A percentile compares a stretch with the other conserved stretches of the same genome.
Conservation (phyloP, 1,140 invertebrate species). For the Samia ricini region DNA sequence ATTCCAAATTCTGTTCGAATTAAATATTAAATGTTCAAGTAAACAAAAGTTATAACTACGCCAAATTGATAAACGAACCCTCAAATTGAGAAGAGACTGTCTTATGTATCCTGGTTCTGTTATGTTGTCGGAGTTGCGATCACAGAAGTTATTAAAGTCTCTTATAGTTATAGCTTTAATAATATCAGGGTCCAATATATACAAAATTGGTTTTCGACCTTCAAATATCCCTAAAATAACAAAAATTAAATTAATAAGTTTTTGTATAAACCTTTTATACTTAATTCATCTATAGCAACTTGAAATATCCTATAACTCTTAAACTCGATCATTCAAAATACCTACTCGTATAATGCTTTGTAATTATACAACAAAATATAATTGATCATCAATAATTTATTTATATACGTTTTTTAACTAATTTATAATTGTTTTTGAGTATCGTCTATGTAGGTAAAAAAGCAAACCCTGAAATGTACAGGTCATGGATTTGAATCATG, state of each 20-base stretch:
- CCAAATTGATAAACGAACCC: conserved; percentile 30
- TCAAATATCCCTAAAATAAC: conserved; percentile 71
- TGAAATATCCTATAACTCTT: background rate
- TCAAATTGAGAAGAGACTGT: conserved; percentile 51
- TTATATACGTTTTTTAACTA: too few species aligned
- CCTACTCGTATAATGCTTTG: too few species aligned
- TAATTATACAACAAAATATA: too few species aligned
- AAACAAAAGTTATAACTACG: too few species aligned
- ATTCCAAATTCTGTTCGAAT: too few species aligned
- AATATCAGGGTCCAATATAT: conserved; percentile 75
- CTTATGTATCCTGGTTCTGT: conserved; percentile 50
- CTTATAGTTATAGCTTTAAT: conserved; percentile 77
- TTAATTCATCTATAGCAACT: too few species aligned
- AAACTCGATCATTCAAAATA: background rate
- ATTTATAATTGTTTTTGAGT: too few species aligned
- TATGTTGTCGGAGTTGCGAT: conserved; percentile 54
- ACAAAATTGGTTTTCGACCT: conserved; percentile 61
- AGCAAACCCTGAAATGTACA: too few species aligned
- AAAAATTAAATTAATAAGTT: conserved; percentile 2
- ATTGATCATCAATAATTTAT: too few species aligned
- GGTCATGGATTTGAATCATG: too few species aligned
- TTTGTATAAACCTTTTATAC: conserved; percentile 6
- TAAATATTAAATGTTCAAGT: too few species aligned
- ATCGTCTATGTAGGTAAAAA: too few species aligned
- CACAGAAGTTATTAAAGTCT: conserved; percentile 79